phyloP scores from a whole-genome alignment of 2,888 invertebrate species.

The Netelia virgata region DNA sequence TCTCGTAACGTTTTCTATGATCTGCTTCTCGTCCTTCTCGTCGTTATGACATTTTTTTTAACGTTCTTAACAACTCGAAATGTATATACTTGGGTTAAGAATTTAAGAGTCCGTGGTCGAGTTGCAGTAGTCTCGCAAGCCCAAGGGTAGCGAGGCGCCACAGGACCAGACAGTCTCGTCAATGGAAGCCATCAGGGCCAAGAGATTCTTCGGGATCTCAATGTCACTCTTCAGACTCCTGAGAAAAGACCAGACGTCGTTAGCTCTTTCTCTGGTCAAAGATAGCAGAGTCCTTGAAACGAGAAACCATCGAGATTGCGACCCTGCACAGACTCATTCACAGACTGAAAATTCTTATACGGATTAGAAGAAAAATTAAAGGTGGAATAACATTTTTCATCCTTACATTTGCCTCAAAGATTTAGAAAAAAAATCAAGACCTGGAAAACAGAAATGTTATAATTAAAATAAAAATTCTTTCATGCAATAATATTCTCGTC shows the following conservation, averaged over 20 bases:
- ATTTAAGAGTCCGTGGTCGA: constrained; percentile 45
- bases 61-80: neutral
- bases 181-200: neutral
- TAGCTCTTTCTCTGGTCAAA: constrained; percentile 17
- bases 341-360: neutral
- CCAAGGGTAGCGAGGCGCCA: constrained; percentile 57
- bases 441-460: neutral
- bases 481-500: neutral
- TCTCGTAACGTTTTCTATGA: constrained; percentile 18
- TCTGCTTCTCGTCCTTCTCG: constrained; percentile 58
- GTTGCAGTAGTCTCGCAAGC: constrained; percentile 31
- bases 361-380: neutral
- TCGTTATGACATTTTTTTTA: constrained; percentile 28
- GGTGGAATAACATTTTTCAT: neutral
- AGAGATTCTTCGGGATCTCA: constrained; percentile 15
- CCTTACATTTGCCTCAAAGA: neutral
- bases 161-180: constrained; percentile 35
- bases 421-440: neutral
- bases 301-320: constrained; percentile 12
- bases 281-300: constrained; percentile 50
- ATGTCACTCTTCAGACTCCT: constrained; percentile 28
- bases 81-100: constrained; percentile 8
- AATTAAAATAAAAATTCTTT: neutral
- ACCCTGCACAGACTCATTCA: neutral
- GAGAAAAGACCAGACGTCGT: constrained; percentile 29